These are phyloP conservation scores for Arctia plantaginis DNA, from an alignment of 2,888 invertebrate genomes.

Conservation along the genomic window DNA sequence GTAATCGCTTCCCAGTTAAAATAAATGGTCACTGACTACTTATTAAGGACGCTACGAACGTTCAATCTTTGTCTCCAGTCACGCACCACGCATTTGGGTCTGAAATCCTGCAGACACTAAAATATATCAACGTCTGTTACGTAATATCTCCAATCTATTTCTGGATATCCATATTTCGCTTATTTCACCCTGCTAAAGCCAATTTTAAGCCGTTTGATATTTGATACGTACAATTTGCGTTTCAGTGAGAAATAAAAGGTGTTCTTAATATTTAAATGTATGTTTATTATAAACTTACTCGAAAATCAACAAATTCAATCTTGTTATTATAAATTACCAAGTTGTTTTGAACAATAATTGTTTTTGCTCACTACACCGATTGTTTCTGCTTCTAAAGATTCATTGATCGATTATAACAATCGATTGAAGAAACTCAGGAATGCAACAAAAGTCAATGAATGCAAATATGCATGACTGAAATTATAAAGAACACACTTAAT, in stretches of 20 bases:
- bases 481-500: slow-evolving; percentile 33
- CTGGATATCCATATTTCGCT: slow-evolving; percentile 47
- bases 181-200: slow-evolving; percentile 43
- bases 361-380: background rate
- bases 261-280: slow-evolving; percentile 15
- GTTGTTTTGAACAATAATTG: background rate
- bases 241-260: slow-evolving; percentile 8
- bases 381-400: background rate
- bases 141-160: slow-evolving; percentile 45
- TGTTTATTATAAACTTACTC: background rate
- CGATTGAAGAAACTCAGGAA: background rate
- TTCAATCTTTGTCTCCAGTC: slow-evolving; percentile 48
- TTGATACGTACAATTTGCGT: slow-evolving; percentile 33
- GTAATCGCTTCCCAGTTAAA: slow-evolving; percentile 24
- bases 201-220: slow-evolving; percentile 48
- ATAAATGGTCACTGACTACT: slow-evolving; percentile 43
- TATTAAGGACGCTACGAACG: slow-evolving; percentile 43
- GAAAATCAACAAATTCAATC: background rate
- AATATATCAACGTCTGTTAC: slow-evolving; percentile 45
- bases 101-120: slow-evolving; percentile 37
- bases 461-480: slow-evolving; percentile 21
- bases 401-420: slow-evolving; percentile 4
- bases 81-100: slow-evolving; percentile 37
- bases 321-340: slow-evolving; percentile 1
- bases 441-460: slow-evolving; percentile 5